A percentile compares a stretch with the other conserved stretches of the same genome.
These are phyloP conservation scores for Callimorpha dominula DNA, from an alignment of 2,888 invertebrate species.

Conservation along the genomic window DNA sequence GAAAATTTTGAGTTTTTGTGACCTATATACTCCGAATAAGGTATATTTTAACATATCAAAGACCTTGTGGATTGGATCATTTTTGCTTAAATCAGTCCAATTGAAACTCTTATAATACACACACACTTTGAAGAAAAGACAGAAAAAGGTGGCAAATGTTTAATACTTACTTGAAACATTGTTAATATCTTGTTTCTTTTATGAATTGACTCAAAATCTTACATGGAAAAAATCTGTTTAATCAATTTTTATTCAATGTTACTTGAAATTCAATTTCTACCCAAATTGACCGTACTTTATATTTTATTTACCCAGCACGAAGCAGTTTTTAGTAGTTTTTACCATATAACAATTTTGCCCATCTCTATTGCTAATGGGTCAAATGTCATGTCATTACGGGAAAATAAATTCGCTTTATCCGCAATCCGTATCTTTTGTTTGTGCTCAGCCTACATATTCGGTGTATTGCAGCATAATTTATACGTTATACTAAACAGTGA, in stretches of 20 bases:
- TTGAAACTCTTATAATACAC: too few species aligned
- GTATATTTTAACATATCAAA: too few species aligned
- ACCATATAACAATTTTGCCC: background rate
- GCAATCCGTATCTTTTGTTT: constrained; percentile 34
- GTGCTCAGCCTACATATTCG: constrained; percentile 26
- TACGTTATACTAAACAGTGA: background rate
- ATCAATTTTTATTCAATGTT: background rate
- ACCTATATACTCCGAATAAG: too few species aligned
- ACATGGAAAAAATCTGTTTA: background rate
- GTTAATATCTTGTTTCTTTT: too few species aligned
- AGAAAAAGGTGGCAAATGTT: too few species aligned
- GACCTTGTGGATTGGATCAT: too few species aligned
- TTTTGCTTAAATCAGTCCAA: too few species aligned
- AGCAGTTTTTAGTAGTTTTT: background rate
- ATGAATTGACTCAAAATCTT: too few species aligned
- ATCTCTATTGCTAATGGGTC: background rate
- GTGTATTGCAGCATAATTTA: constrained; percentile 20
- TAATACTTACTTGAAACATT: too few species aligned
- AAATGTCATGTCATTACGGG: constrained; percentile 41
- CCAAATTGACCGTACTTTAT: background rate
- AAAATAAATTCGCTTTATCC: constrained; percentile 23
- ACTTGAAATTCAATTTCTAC: background rate
- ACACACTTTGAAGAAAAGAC: too few species aligned
- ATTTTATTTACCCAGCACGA: background rate
- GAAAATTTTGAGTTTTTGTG: too few species aligned